Base-by-base conservation (phyloP, 1,140 invertebrate genomes). In the Druon quercuslanigerum region DNA sequence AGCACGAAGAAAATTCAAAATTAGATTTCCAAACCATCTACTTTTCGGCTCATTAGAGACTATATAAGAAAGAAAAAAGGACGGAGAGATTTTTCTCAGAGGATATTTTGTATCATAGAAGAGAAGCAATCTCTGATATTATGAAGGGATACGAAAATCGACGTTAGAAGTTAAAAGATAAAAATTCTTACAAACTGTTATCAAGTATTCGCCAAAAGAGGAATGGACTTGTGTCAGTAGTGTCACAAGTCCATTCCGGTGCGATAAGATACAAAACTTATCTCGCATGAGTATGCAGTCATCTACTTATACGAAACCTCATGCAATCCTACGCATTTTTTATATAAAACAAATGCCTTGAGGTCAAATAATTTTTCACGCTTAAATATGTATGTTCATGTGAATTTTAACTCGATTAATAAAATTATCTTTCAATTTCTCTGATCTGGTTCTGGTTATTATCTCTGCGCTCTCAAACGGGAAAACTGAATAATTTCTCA, bases 221-320 rank as follows among this genome's bases (percentile, higher is more conserved):
- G 60, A 66, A 66, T 66, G 60, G 60, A 66, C 60, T 66, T 66
- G 33, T 66, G 60, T 66, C 60, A 66, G 60, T 66, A 66, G 40
- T 66, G 60, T 66, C 60, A 66, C 20, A 66, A 66, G 60, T 66
- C 60, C 60, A 66, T 66, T 66, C 60, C 60, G 60, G 60, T 66
- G 25, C 60, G 60, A 66, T 66, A 66, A 66, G 60, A 66, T 66
- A 66, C 60, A 66, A 66, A 40, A 16, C 12, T 66, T 66, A 66
- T 66, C 60, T 66, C 60, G 60, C 60, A 66, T 33, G 25, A 66
- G 25, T 66, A 66, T 40, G 60, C 60, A 66, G 60, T 46, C 25
- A 66, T 66, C 14, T 40, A 33, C 14, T 19, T 19, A 56, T 4
- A 57, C 17, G 19, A 57, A 57, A 9, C 5, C 25, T 57, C 19